These are phyloP conservation scores for Caloenas nicobarica DNA, from an alignment of 2,113 vertebrate species.

Conservation along the genomic window DNA sequence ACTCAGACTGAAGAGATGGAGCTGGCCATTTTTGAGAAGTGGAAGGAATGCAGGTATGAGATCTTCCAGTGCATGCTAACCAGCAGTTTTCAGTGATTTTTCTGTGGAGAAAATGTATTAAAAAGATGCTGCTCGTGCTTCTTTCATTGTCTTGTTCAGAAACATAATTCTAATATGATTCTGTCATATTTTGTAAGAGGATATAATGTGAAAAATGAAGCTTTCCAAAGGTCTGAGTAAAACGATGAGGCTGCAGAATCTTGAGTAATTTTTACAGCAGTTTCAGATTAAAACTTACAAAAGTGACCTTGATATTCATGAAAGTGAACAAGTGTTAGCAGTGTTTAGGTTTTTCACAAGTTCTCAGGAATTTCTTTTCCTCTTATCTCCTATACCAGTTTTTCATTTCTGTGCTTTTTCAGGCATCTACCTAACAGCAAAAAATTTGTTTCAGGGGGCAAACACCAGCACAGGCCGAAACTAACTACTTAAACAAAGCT, in stretches of 20 bases:
- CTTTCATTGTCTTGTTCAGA: background rate
- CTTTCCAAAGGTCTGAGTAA: background rate
- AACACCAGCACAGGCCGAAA: constrained; percentile 94
- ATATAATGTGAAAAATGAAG: background rate
- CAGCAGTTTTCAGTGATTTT: background rate
- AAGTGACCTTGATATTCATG: background rate
- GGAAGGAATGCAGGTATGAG: constrained; percentile 94
- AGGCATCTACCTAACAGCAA: background rate
- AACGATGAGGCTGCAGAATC: background rate
- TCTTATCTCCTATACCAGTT: background rate
- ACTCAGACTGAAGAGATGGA: constrained; percentile 94
- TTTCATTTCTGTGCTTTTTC: background rate
- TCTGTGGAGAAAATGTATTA: background rate
- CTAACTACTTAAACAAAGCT: constrained; percentile 98
- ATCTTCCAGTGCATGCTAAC: background rate
- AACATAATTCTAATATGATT: background rate
- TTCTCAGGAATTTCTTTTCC: background rate
- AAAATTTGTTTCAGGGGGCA: constrained; percentile 84
- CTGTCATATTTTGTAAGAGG: background rate
- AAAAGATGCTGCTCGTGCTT: background rate
- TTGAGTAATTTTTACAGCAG: accelerated
- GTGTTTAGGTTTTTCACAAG: background rate
- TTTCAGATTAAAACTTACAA: background rate
- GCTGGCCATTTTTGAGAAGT: constrained; percentile 87
- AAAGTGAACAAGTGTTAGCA: background rate